A percentile compares a stretch with the other conserved stretches of the same genome.
Conservation (phyloP, 2,113 vertebrate species). For the Catharus minimus region DNA sequence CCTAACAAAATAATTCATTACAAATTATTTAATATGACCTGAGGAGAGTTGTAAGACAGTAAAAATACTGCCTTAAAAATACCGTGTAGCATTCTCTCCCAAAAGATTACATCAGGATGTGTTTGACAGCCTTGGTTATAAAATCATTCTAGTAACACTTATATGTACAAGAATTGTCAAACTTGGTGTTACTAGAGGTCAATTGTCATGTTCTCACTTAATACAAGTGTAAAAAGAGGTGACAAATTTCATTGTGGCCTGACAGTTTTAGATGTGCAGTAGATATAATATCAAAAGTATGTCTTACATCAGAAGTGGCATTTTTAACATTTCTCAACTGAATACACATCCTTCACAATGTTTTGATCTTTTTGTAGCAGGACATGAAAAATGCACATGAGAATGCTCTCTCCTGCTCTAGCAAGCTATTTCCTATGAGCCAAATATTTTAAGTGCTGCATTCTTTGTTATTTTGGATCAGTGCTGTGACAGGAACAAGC, state of each 20-base stretch:
- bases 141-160: conserved; percentile 46
- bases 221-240: conserved; percentile 14
- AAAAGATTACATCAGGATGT: conserved; percentile 19
- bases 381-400: background rate
- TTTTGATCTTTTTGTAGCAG: conserved; percentile 32
- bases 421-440: conserved; percentile 2
- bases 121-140: conserved; percentile 13
- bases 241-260: conserved; percentile 39
- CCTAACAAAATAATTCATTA: background rate
- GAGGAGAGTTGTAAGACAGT: background rate
- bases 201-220: conserved; percentile 21
- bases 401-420: conserved; percentile 12
- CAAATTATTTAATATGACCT: background rate
- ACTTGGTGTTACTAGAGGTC: conserved; percentile 1
- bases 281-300: background rate
- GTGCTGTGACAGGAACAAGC: background rate
- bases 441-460: background rate
- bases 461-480: background rate
- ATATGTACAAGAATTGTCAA: conserved; percentile 20
- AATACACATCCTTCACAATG: background rate
- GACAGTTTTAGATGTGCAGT: background rate
- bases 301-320: background rate
- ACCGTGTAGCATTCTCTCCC: background rate
- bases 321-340: conserved; percentile 36
- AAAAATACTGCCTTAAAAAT: conserved; percentile 35